Percentiles rank a stretch among this genome's conserved stretches.
These are phyloP conservation scores for Sminthurides aquaticus DNA, from an alignment of 2,888 invertebrate species.

Conservation along the genomic window DNA sequence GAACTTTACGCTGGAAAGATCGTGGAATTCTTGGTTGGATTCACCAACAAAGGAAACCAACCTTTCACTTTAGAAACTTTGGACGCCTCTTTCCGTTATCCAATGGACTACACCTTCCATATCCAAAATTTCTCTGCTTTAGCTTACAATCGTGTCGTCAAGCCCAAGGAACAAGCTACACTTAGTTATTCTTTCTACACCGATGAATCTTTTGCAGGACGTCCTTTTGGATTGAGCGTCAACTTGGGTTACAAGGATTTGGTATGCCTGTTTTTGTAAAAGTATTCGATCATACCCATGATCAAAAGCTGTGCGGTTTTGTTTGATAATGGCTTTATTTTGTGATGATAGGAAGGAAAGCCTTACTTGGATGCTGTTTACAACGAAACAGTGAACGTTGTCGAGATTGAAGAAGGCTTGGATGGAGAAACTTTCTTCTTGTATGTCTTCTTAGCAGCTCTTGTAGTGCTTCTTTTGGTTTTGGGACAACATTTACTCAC, in stretches of 20 bases:
- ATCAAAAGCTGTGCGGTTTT: slow-evolving; percentile 11
- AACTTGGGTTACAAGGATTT: slow-evolving; percentile 83
- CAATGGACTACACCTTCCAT: slow-evolving; percentile 95
- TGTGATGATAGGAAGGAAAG: slow-evolving; percentile 55
- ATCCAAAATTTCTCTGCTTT: slow-evolving; percentile 96
- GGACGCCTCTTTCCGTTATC: slow-evolving; percentile 90
- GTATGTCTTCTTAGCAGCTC: slow-evolving; percentile 87
- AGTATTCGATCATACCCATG: neutral
- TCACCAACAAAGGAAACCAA: slow-evolving; percentile 84
- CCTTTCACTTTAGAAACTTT: slow-evolving; percentile 87
- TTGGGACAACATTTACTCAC: slow-evolving; percentile 80
- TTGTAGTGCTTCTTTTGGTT: slow-evolving; percentile 76
- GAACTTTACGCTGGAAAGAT: slow-evolving; percentile 86
- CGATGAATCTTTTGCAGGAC: slow-evolving; percentile 90
- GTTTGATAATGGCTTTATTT: too few species aligned
- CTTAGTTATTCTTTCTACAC: slow-evolving; percentile 91
- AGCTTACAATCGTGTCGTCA: slow-evolving; percentile 77
- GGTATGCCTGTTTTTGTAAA: slow-evolving; percentile 52
- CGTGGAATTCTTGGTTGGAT: slow-evolving; percentile 92
- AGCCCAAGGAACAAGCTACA: slow-evolving; percentile 86
- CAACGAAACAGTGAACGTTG: slow-evolving; percentile 93
- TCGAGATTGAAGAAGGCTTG: slow-evolving; percentile 91
- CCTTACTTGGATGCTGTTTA: slow-evolving; percentile 80
- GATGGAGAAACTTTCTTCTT: slow-evolving; percentile 99
- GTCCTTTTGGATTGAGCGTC: slow-evolving; percentile 92